phyloP scores from a whole-genome alignment of 2,888 invertebrate species.

The Cryptocephalus moraei region DNA sequence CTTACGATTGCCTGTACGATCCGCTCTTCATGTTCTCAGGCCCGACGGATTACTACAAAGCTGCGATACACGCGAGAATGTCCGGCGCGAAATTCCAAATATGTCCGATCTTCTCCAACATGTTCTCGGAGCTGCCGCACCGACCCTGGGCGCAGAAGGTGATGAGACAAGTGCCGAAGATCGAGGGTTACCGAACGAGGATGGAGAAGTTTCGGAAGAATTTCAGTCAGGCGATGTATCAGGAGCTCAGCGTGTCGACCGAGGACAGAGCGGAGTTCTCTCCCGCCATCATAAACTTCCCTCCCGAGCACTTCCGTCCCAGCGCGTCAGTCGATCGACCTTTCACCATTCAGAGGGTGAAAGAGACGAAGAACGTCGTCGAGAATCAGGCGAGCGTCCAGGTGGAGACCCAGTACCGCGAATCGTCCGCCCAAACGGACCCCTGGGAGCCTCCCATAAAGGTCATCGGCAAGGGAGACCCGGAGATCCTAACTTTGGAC shows the following conservation, averaged over 20 bases:
- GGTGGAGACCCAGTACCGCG: slow-evolving; percentile 63
- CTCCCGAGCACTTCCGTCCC: slow-evolving; percentile 6
- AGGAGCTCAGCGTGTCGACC: too few species aligned
- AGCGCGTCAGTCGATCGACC: background rate
- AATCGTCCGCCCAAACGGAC: slow-evolving; percentile 64
- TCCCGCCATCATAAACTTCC: slow-evolving; percentile 20
- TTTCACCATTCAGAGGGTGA: slow-evolving; percentile 18
- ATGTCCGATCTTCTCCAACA: slow-evolving; percentile 46
- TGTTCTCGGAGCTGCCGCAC: slow-evolving; percentile 48
- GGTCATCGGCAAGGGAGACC: slow-evolving; percentile 38
- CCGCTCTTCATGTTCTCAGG: slow-evolving; percentile 48
- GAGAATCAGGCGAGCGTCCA: too few species aligned
- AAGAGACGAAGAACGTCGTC: slow-evolving; percentile 5
- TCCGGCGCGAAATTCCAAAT: slow-evolving; percentile 43
- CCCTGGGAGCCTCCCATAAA: slow-evolving; percentile 64
- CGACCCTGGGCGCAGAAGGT: slow-evolving; percentile 42
- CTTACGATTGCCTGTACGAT: slow-evolving; percentile 31
- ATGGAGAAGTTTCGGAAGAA: too few species aligned
- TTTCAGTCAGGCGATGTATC: too few species aligned
- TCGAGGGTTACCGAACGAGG: too few species aligned
- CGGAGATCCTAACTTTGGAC: slow-evolving; percentile 57
- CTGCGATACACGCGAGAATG: slow-evolving; percentile 45
- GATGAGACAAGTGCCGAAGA: slow-evolving; percentile 7
- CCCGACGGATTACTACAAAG: slow-evolving; percentile 45
- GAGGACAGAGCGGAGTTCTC: slow-evolving; percentile 19